Evolutionary conservation across 1,140 invertebrate species (phyloP), one percentile per base, ranked within the genome.

Genomic region (Diachasma alloeum): DNA sequence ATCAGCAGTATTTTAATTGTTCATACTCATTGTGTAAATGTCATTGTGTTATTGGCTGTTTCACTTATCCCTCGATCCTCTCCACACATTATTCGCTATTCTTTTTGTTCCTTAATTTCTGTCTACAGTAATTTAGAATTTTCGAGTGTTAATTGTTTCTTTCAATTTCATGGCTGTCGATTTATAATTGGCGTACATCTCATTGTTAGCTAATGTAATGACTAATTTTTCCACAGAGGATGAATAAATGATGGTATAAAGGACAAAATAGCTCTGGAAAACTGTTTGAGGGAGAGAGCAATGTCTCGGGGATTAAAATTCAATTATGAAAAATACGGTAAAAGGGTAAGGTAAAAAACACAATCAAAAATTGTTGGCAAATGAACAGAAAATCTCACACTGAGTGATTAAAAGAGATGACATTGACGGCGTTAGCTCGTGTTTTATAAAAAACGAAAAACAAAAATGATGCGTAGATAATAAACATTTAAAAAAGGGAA

Each of bases 401-500:
- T 68, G 66, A 19, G n/a, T 19, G 36, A 63, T 63, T 24, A 42
- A 31, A 31, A 31, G 31, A 68, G n/a, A 68, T 68, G 31, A 59
- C 24, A 24, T 66, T 39, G 66, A 17, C 17, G 66, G 17, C n/a
- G 31, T 36, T 42, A 68, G 6, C 46, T 36, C n/a, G 22, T 15
- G 15, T 24, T 44, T 36, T 10, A 11, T 31, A 48, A 46, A 69
- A 0, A 9, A 53, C 9, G 17, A 15, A 53, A 67, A 0, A 36
- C 9, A 39, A 37, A 37, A 66, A 72, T 59, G 53, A 66, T 71
- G 42, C 53, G 46, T 78, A 68, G 19, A 78, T 82, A 80, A 72
- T 84, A 83, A 83, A 80, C 81, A 85, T 83, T 83, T 17, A 68
- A 68, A 39, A 68, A 68, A 68, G 24, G 19, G 59, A 87, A 83